Base-by-base conservation (phyloP, 2,113 vertebrate species). In the Brachypodius melanocephalos region DNA sequence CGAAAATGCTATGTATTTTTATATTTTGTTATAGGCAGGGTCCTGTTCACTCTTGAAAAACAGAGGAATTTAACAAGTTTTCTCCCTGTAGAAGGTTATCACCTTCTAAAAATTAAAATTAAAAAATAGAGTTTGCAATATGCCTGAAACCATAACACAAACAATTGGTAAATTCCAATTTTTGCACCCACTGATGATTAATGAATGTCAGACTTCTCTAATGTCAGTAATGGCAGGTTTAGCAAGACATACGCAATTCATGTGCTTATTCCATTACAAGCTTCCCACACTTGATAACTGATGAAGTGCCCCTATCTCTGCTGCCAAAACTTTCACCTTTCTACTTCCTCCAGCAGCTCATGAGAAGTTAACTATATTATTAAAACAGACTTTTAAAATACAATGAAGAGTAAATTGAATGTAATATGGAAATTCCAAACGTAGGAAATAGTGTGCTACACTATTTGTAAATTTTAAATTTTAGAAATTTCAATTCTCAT, bases 201-300 rank as follows among this genome's bases (percentile, higher is more conserved):
- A 72, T 80, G 91, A 74, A 88, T 74, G 76, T 88, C 86, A 92
- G 43, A 42, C 28, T 81, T 96, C 51, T 88, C 8, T 75, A 68
- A 87, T 82, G 45, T 76, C 66, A 79, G 54, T 89, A 82, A 72
- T 29, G 40, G 36, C 42, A 19, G 54, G 76, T 89, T 93, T 85
- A 95, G 49, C 57, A 88, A 95, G 66, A 73, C 58, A 68, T 31
- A 82, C 0, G 7, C 7, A 79, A 51, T 85, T 89, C 31, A 29
- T 61, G 40, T 46, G 43, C n/a, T 81, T 52, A 57, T 82, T 88
- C 77, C n/a, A 52, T 48, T 91, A 38, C 42, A 51, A 68, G 31
- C 81, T 87, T 96, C 81, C 81, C 77, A 94, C 65, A 63, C 43
- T 67, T 71, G 62, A 49, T 84, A 81, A 59, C 52, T 68, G 52